Conservation (phyloP, 92 coral and sea anemone genomes). For the Phenganax subtilis region DNA sequence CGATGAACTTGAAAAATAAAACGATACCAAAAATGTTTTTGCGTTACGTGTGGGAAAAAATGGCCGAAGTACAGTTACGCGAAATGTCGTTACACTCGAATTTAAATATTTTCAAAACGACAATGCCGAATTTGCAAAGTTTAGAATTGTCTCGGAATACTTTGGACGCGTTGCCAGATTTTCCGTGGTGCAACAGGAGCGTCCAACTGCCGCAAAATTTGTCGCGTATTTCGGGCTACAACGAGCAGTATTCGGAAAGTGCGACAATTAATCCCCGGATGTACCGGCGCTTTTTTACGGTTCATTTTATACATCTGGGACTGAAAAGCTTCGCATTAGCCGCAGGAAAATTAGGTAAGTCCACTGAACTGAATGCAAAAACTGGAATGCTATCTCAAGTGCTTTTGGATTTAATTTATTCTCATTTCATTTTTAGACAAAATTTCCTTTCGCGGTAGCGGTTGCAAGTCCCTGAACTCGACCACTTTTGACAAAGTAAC, state of each 20-base stretch:
- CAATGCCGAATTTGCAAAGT: conserved; percentile 64
- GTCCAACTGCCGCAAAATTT: conserved; percentile 50
- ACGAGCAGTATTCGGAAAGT: conserved; percentile 44
- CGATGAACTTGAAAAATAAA: conserved; percentile 4
- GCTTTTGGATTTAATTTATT: too few species aligned
- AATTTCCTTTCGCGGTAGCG: conserved; percentile 34
- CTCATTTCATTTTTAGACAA: too few species aligned
- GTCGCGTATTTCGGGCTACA: conserved; percentile 28
- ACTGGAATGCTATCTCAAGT: too few species aligned
- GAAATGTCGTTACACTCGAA: conserved; percentile 39
- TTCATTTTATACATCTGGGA: neutral
- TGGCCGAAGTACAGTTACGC: conserved; percentile 54
- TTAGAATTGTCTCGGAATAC: conserved; percentile 49
- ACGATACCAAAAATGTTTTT: conserved; percentile 48
- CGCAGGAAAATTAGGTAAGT: conserved; percentile 12
- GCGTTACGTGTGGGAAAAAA: conserved; percentile 49
- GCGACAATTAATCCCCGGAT: conserved; percentile 21
- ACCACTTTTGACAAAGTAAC: conserved; percentile 17
- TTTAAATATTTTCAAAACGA: conserved; percentile 36
- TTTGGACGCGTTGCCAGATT: conserved; percentile 54
- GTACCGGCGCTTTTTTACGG: conserved; percentile 21
- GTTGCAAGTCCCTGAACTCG: conserved; percentile 14
- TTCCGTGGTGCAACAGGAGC: conserved; percentile 52
- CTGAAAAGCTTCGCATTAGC: neutral
- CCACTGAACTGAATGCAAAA: too few species aligned